Evolutionary conservation across 1,140 invertebrate species (phyloP), one percentile per base, ranked within the genome.

Genomic region (Zaprionus tsacasi): DNA sequence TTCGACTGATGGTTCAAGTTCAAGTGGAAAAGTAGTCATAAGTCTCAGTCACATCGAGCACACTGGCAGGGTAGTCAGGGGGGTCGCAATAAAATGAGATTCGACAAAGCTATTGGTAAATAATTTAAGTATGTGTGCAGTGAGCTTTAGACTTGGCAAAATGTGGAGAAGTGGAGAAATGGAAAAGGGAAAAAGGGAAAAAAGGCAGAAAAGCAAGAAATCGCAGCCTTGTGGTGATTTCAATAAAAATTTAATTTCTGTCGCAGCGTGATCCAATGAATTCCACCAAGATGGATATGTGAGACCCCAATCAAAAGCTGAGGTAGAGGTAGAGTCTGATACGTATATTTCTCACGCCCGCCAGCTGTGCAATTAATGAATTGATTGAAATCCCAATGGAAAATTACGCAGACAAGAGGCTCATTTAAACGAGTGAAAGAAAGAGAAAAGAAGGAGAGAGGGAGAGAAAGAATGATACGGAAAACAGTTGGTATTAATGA

Each of bases 51-150:
- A 52, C 45, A 70, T 52, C 67, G 43, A 60, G 27, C 36, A 13
- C 40, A 15, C 7, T 43, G 48, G 15, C 15, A 69, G 3, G 27
- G 27, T 30, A 30, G 27, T 5, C 3, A 30, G 27, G 38, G 48
- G 58, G 35, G 55, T 21, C 21, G 1, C 56, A 81, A 81, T 73
- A 73, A 83, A 80, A 80, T 57, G 81, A 77, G 59, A 45, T 12
- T 48, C 48, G 55, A 38, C 38, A 25, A 78, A 76, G 70, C 68
- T 76, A 72, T 76, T 58, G 45, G 82, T 71, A 86, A 86, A 82
- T 82, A 86, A 79, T 76, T 86, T 82, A 82, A 87, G 82, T 79
- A 76, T 72, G 79, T 86, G 67, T 87, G 54, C 79, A 35, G 27
- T 55, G 38, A 67, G 82, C 67, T 63, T 67, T 64, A 25, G 30